Percentiles rank a stretch among this genome's conserved stretches.
Conservation (phyloP, 1,140 invertebrate genomes). For the Anastrepha obliqua region DNA sequence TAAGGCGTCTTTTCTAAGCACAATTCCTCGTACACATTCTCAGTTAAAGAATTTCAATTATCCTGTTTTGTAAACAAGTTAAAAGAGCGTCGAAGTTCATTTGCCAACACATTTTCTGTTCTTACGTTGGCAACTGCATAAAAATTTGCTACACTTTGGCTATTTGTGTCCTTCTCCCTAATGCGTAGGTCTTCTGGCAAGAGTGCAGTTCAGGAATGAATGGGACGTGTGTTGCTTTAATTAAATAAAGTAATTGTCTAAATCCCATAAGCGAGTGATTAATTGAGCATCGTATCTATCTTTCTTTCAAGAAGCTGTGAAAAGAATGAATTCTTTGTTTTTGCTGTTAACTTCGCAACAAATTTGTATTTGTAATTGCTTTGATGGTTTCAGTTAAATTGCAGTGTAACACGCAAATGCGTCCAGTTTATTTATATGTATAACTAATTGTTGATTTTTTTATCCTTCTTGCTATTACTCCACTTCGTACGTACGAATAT, state of each 20-base stretch:
- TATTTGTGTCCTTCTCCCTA: background rate
- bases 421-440: background rate
- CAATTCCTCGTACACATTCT: background rate
- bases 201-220: background rate
- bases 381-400: background rate
- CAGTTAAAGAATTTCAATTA: constrained; percentile 43
- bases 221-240: constrained; percentile 41
- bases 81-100: constrained; percentile 10
- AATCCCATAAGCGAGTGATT: background rate
- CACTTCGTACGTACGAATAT: background rate
- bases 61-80: constrained; percentile 51
- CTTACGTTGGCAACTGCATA: background rate
- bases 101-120: background rate
- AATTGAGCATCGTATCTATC: background rate
- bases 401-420: background rate
- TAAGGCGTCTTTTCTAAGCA: constrained; percentile 1
- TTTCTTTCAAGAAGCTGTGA: constrained; percentile 6
- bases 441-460: background rate
- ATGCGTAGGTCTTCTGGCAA: background rate
- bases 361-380: constrained; percentile 29
- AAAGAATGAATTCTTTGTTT: background rate
- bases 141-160: background rate
- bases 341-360: background rate
- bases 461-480: background rate
- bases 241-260: constrained; percentile 51